phyloP scores from a whole-genome alignment of 1,140 invertebrate genomes.

The Euura lappo region DNA sequence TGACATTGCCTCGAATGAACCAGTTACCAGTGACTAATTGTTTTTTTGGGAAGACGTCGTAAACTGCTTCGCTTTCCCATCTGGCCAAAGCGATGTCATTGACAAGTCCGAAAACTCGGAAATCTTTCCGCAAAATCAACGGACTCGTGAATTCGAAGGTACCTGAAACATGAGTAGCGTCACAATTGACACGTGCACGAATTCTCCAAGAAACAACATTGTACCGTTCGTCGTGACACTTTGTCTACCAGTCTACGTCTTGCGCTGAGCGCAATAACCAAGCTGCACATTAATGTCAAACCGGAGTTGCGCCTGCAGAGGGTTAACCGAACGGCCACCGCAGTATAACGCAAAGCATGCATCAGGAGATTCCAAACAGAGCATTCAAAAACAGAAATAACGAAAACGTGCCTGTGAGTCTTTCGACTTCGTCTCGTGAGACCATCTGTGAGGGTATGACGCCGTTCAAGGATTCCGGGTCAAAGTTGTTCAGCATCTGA shows the following conservation, averaged over 20 bases:
- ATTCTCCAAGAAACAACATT: not conserved
- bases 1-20: constrained; percentile 44
- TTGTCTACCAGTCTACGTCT: not conserved
- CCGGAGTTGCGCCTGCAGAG: not conserved
- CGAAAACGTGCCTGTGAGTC: constrained; percentile 27
- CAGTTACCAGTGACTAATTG: constrained; percentile 48
- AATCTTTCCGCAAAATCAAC: constrained; percentile 38
- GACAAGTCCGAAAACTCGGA: constrained; percentile 34
- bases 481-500: constrained; percentile 30
- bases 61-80: constrained; percentile 45
- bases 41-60: constrained; percentile 14
- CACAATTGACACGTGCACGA: not conserved
- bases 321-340: not conserved
- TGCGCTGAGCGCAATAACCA: not conserved
- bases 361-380: not conserved
- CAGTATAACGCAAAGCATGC: not conserved
- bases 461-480: constrained; percentile 36
- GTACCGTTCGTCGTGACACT: not conserved
- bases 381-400: not conserved
- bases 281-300: not conserved
- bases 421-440: constrained; percentile 25
- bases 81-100: constrained; percentile 42
- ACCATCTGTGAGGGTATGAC: constrained; percentile 32
- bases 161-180: constrained; percentile 26
- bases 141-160: constrained; percentile 46